Evolutionary conservation across 2,797 vertebrate species (phyloP).

Genomic region (Ptychadena robeensis): DNA sequence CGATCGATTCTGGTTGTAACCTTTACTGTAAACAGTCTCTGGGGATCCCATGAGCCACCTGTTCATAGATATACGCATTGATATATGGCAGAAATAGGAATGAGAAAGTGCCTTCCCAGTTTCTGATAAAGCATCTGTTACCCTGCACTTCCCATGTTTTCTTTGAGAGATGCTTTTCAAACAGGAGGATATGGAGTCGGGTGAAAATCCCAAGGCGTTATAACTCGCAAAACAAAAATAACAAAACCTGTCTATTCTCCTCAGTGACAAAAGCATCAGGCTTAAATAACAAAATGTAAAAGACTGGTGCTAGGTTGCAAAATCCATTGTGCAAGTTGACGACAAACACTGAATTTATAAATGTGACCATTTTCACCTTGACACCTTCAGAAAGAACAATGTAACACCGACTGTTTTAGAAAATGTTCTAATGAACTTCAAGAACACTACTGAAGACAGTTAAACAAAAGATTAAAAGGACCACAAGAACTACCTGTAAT

Average conservation of each 20-base stretch:
- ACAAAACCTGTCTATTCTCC: constrained; percentile 45
- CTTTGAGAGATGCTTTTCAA: constrained; percentile 63
- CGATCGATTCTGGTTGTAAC: constrained; percentile 75
- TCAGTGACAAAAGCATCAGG: constrained; percentile 19
- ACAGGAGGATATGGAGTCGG: constrained; percentile 59
- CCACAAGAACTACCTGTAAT: neutral
- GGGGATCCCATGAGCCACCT: constrained; percentile 68
- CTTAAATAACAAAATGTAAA: constrained; percentile 41
- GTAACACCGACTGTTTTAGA: neutral
- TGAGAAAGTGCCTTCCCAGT: constrained; percentile 66
- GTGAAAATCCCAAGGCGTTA: constrained; percentile 55
- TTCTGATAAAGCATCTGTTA: constrained; percentile 69
- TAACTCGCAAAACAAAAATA: constrained; percentile 41
- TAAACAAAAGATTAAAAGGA: neutral
- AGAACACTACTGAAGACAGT: neutral
- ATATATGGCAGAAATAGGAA: constrained; percentile 68
- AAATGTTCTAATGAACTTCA: constrained; percentile 3
- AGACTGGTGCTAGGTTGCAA: constrained; percentile 16
- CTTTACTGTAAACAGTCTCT: constrained; percentile 68
- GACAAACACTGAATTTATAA: constrained; percentile 51
- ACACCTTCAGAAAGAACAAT: constrained; percentile 25
- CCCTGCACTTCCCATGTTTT: constrained; percentile 60
- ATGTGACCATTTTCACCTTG: constrained; percentile 22
- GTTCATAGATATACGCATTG: constrained; percentile 69
- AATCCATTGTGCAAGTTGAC: constrained; percentile 26